phyloP scores from a whole-genome alignment of 2,113 vertebrate genomes.

The Hystrix brachyura region DNA sequence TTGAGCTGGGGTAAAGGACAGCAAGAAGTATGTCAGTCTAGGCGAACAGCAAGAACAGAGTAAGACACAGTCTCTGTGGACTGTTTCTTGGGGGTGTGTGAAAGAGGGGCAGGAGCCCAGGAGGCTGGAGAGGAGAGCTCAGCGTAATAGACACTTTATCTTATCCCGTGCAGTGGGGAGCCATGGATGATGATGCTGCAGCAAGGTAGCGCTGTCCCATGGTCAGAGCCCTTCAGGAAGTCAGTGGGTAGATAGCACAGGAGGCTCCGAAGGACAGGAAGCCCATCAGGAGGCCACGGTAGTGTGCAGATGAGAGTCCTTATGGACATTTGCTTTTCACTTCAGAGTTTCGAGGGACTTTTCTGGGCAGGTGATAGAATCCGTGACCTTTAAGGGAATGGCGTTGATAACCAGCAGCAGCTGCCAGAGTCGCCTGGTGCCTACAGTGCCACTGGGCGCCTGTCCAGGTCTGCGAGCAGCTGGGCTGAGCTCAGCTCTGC shows the following conservation, averaged over 20 bases:
- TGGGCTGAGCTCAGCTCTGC: neutral
- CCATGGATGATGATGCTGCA: neutral
- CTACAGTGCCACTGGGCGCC: conserved; percentile 36
- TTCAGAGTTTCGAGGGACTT: neutral
- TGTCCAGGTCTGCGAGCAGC: neutral
- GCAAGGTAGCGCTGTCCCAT: neutral
- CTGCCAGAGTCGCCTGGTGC: neutral
- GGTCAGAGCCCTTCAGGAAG: neutral
- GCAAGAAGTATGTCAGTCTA: neutral
- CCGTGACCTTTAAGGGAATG: conserved; percentile 68
- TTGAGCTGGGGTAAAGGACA: neutral
- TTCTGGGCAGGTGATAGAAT: conserved; percentile 46
- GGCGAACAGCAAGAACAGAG: neutral
- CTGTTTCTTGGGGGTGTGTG: neutral
- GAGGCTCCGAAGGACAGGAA: neutral
- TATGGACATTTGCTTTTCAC: neutral
- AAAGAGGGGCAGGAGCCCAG: neutral
- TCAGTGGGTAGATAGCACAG: neutral
- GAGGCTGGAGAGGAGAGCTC: neutral
- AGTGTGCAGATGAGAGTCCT: neutral
- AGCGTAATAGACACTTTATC: neutral
- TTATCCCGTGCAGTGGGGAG: neutral
- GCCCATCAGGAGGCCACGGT: neutral
- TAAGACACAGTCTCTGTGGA: neutral
- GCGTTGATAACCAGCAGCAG: conserved; percentile 45